Conservation (phyloP, 2,797 vertebrate genomes). For the Helarctos malayanus region DNA sequence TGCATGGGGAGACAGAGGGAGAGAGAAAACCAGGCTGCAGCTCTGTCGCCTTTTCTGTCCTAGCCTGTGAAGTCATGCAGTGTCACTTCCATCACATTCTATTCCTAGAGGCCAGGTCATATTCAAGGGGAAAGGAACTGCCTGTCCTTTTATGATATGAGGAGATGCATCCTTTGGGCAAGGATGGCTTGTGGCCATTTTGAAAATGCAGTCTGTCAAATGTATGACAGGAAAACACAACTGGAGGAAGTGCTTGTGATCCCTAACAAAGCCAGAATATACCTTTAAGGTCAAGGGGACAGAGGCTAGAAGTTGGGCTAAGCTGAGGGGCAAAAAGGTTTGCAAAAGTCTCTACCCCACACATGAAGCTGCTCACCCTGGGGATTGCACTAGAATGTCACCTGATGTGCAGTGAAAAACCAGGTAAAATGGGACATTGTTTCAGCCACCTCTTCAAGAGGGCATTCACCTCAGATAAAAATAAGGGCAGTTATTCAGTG, state of each 20-base stretch:
- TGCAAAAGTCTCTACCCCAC: background rate
- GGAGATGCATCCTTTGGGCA: background rate
- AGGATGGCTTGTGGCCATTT: background rate
- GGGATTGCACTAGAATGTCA: background rate
- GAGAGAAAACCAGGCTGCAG: background rate
- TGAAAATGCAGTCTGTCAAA: background rate
- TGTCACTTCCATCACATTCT: background rate
- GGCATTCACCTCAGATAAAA: background rate
- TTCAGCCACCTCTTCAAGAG: background rate
- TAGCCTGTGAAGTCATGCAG: rapidly evolving
- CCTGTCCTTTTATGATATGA: background rate
- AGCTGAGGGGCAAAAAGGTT: background rate
- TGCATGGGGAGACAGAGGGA: background rate
- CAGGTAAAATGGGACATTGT: background rate
- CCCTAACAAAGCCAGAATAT: background rate
- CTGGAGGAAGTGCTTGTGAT: background rate
- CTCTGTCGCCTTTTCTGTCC: background rate
- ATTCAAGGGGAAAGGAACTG: background rate
- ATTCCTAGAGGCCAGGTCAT: background rate
- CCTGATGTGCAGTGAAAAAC: background rate
- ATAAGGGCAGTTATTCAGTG: background rate
- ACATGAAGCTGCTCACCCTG: background rate
- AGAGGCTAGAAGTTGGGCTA: background rate
- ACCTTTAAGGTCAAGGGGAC: background rate
- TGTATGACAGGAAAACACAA: conserved; percentile 3